These are phyloP conservation scores for Tamandua tetradactyla DNA, from an alignment of 2,797 vertebrate genomes.

Conservation along the genomic window DNA sequence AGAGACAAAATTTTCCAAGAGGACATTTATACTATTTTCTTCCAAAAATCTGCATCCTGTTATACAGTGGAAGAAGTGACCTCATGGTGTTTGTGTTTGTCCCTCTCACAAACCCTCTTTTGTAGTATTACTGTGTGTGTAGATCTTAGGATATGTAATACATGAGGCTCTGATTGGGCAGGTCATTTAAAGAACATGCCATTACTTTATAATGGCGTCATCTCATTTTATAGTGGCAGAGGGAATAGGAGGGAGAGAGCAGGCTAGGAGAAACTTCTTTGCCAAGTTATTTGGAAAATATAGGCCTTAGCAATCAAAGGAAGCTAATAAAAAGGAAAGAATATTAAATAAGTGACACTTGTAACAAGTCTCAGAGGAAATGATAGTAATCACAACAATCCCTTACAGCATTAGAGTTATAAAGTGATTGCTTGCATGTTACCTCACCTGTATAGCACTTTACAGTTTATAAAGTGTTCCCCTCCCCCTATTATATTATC, in stretches of 20 bases:
- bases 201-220: slow-evolving; percentile 61
- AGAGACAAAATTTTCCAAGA: slow-evolving; percentile 84
- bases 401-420: slow-evolving; percentile 50
- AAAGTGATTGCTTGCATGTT: slow-evolving; percentile 31
- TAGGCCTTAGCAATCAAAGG: slow-evolving; percentile 62
- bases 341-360: slow-evolving; percentile 57
- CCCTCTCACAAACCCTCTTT: slow-evolving; percentile 78
- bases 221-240: slow-evolving; percentile 68
- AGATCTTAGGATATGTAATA: slow-evolving; percentile 72
- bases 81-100: slow-evolving; percentile 86
- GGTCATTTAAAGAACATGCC: slow-evolving; percentile 71
- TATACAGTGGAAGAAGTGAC: slow-evolving; percentile 83
- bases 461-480: slow-evolving; percentile 51
- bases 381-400: slow-evolving; percentile 39
- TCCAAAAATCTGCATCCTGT: slow-evolving; percentile 85
- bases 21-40: slow-evolving; percentile 79
- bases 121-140: slow-evolving; percentile 73
- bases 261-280: background rate
- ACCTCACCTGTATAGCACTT: slow-evolving; percentile 50
- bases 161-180: slow-evolving; percentile 18
- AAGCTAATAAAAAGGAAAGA: slow-evolving; percentile 64
- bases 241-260: slow-evolving; percentile 27
- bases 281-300: slow-evolving; percentile 67
- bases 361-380: slow-evolving; percentile 67
- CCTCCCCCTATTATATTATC: background rate